These are phyloP conservation scores for Nannobrachium achirus DNA, from an alignment of 2,113 vertebrate genomes.

Conservation along the genomic window DNA sequence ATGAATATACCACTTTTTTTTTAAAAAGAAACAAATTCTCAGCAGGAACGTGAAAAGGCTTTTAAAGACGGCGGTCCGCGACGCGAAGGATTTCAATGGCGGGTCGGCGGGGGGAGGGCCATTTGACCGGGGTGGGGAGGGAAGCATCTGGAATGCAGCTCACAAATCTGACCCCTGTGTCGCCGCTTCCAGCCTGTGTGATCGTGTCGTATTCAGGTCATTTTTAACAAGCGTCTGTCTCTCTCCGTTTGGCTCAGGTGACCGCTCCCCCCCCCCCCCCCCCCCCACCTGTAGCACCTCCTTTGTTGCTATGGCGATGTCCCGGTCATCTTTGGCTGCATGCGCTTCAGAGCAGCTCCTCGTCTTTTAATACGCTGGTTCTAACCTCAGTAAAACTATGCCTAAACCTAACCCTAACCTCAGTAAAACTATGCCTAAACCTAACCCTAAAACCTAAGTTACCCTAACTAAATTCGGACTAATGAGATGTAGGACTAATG, in stretches of 20 bases:
- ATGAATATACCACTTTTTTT: conserved; percentile 59
- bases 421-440: too few relatives aligned
- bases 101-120: conserved; percentile 48
- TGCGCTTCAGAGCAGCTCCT: conserved; percentile 49
- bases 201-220: conserved; percentile 75
- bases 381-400: too few relatives aligned
- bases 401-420: too few relatives aligned
- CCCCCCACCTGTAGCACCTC: conserved; percentile 69
- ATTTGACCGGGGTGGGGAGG: conserved; percentile 45
- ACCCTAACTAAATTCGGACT: too few relatives aligned
- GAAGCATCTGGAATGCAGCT: conserved; percentile 70
- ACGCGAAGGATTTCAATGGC: background rate
- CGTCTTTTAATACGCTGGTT: conserved; percentile 4
- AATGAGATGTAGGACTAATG: too few relatives aligned
- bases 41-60: conserved; percentile 36
- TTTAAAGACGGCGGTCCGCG: conserved; percentile 29
- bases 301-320: conserved; percentile 76
- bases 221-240: conserved; percentile 77
- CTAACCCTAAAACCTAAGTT: too few relatives aligned
- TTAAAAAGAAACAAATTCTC: conserved; percentile 48
- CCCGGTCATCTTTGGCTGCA: conserved; percentile 53
- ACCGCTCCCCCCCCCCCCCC: conserved; percentile 26
- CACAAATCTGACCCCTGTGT: conserved; percentile 68
- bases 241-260: conserved; percentile 71
- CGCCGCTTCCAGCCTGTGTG: conserved; percentile 61